These are phyloP conservation scores for Pygoscelis antarcticus DNA, from an alignment of 2,113 vertebrate species.

Conservation along the genomic window DNA sequence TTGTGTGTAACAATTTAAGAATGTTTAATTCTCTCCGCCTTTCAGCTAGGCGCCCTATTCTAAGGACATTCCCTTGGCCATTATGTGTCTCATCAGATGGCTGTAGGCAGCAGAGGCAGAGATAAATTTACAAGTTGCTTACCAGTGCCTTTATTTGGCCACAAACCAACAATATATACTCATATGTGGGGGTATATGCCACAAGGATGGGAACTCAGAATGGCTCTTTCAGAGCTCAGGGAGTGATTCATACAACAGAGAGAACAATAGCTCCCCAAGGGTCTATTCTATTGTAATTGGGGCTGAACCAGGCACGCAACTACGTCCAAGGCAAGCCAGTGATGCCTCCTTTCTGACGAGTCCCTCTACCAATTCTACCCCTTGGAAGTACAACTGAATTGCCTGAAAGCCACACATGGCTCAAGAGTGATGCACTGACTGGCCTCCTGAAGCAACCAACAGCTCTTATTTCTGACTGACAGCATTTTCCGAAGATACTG, in stretches of 20 bases:
- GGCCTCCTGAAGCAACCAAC: neutral
- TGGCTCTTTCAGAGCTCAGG: neutral
- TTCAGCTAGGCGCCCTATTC: neutral
- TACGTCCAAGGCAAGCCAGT: neutral
- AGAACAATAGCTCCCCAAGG: neutral
- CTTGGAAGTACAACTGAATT: neutral
- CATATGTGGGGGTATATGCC: neutral
- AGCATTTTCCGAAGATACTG: neutral
- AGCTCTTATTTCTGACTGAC: neutral
- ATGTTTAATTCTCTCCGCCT: neutral
- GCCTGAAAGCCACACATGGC: neutral
- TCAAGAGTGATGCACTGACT: neutral
- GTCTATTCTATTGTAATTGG: neutral
- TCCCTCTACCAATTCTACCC: neutral
- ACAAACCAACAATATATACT: neutral
- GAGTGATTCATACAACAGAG: neutral
- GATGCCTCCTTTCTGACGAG: neutral
- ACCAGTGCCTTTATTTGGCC: neutral
- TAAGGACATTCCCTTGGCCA: neutral
- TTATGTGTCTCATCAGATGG: neutral
- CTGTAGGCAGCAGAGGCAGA: neutral
- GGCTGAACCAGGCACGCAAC: neutral
- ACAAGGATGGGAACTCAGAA: neutral
- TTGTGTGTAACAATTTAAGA: neutral
- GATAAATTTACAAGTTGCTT: neutral